A percentile compares a stretch with the other conserved stretches of the same genome.
These are phyloP conservation scores for Cartodere bifasciata DNA, from an alignment of 2,888 invertebrate species.

Conservation along the genomic window DNA sequence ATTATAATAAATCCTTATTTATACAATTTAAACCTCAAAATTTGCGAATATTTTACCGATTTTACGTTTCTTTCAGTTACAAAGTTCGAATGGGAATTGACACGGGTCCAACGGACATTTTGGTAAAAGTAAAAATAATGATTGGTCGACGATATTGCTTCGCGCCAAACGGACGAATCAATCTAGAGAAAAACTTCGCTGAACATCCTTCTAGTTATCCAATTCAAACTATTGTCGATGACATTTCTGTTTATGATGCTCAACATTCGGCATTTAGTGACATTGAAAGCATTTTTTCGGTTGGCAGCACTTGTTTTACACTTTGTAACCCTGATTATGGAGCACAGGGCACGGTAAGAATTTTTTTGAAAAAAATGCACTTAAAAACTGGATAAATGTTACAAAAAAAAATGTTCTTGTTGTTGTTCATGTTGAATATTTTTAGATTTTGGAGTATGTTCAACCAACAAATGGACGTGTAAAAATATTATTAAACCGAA, in stretches of 20 bases:
- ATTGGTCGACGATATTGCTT: slow-evolving; percentile 53
- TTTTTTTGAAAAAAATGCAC: neutral
- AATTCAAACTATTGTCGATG: slow-evolving; percentile 49
- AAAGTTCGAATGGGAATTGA: slow-evolving; percentile 66
- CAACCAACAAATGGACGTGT: slow-evolving; percentile 43
- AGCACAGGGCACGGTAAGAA: slow-evolving; percentile 55
- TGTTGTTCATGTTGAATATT: slow-evolving; percentile 10
- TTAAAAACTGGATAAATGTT: slow-evolving; percentile 1
- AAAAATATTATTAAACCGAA: slow-evolving; percentile 42
- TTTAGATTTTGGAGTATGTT: slow-evolving; percentile 45
- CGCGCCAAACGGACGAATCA: slow-evolving; percentile 47
- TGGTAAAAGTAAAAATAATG: slow-evolving; percentile 60
- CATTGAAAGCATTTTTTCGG: slow-evolving; percentile 53
- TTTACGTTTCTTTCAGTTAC: slow-evolving; percentile 41
- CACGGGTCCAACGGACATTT: slow-evolving; percentile 49
- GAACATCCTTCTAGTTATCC: slow-evolving; percentile 50
- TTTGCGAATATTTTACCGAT: too few relatives aligned
- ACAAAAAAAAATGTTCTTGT: slow-evolving; percentile 3
- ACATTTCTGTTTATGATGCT: slow-evolving; percentile 37
- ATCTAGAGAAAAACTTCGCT: slow-evolving; percentile 63
- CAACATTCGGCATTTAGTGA: slow-evolving; percentile 27
- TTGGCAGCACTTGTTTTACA: slow-evolving; percentile 59
- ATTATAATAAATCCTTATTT: neutral
- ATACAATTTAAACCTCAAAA: neutral
- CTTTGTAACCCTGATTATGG: slow-evolving; percentile 69